These are phyloP conservation scores for Papilio demoleus DNA, from an alignment of 2,888 invertebrate genomes.

Conservation along the genomic window DNA sequence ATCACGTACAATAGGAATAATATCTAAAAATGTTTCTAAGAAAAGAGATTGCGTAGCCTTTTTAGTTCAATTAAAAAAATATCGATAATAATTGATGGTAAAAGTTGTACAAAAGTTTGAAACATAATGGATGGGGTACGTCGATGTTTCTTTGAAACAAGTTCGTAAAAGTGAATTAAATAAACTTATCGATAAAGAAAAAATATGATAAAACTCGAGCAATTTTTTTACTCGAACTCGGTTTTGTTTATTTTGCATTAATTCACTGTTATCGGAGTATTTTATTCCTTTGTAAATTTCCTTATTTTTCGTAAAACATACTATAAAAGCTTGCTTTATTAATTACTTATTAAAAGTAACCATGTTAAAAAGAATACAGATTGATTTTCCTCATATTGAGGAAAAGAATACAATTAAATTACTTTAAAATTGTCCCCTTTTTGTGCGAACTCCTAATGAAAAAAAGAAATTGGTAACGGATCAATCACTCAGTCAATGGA, in stretches of 20 bases:
- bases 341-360: background rate
- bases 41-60: slow-evolving; percentile 16
- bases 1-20: background rate
- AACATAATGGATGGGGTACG: slow-evolving; percentile 26
- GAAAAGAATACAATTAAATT: no score
- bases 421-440: no score
- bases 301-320: background rate
- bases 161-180: slow-evolving; percentile 22
- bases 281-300: background rate
- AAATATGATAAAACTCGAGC: slow-evolving; percentile 7
- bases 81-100: slow-evolving; percentile 25
- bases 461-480: no score
- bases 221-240: background rate
- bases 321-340: background rate
- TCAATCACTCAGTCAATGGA: no score
- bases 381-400: no score
- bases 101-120: slow-evolving; percentile 30
- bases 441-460: no score
- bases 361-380: no score
- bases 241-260: background rate
- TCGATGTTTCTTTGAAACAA: slow-evolving; percentile 25
- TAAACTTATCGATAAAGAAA: slow-evolving; percentile 10
- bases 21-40: slow-evolving; percentile 5
- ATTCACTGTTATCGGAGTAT: background rate
- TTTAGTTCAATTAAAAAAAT: slow-evolving; percentile 17